Conservation (phyloP, 2,797 vertebrate species). For the Pangasius krempfi region DNA sequence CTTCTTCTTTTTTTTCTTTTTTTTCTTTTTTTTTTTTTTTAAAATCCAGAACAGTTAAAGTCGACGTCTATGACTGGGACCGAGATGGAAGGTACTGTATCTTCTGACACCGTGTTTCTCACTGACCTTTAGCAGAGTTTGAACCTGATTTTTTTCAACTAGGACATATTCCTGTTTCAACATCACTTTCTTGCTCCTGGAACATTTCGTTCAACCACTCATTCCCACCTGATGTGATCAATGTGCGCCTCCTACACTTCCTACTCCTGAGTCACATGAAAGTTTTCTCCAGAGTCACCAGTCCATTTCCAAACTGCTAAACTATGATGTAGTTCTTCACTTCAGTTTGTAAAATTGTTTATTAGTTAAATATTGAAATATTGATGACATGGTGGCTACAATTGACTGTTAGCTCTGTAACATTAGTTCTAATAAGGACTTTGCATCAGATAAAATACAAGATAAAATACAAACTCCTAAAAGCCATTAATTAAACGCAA, state of each 20-base stretch:
- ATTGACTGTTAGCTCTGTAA: not conserved
- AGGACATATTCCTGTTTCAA: not conserved
- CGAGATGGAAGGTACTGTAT: slow-evolving; percentile 89
- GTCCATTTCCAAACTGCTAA: not conserved
- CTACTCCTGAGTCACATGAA: not conserved
- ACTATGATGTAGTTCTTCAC: not conserved
- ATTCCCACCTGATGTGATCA: not conserved
- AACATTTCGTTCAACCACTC: not conserved
- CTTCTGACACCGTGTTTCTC: not conserved
- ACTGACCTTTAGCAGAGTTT: not conserved
- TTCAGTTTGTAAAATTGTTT: not conserved
- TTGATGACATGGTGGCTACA: not conserved
- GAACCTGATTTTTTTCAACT: not conserved
- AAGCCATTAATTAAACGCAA: not conserved
- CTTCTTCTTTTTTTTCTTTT: slow-evolving; percentile 17
- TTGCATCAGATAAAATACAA: not conserved
- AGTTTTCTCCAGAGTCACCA: not conserved
- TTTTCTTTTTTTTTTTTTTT: slow-evolving; percentile 56
- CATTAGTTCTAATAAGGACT: not conserved
- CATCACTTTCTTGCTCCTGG: not conserved
- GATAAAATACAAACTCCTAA: not conserved
- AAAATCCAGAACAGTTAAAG: slow-evolving; percentile 88
- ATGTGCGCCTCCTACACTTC: not conserved
- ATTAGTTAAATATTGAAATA: not conserved
- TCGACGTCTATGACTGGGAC: slow-evolving; percentile 97